Base-by-base conservation (phyloP, 64 coral and sea anemone genomes). In the Montipora foliosa region DNA sequence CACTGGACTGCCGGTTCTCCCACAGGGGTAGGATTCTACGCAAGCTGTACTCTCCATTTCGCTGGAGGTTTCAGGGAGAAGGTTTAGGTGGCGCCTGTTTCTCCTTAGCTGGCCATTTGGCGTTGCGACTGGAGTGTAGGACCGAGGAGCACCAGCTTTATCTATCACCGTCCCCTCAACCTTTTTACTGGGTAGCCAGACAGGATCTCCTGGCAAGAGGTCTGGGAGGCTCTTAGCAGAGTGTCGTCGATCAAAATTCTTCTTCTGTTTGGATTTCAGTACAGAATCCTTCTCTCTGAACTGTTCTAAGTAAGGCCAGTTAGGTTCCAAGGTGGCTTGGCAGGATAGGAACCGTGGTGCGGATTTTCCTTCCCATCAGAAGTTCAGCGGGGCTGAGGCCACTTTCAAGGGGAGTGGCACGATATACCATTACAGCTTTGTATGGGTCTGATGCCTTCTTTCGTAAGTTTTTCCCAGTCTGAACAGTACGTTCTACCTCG, bases 351-450 rank as follows among this genome's bases (percentile, higher is more conserved):
- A 55, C 52, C 52, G 52, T 55, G 52, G 5, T 55, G 52, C 52
- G 52, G 52, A 55, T 55, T 55, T 55, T 55, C 52, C 1, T 55
- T 55, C 5, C 52, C 52, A 55, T 79, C 13, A 79, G 13, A 49
- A 79, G 15, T 79, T 79, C 47, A 3, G 77, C 0, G 1, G 77
- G 77, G 77, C 77, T 79, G 48, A 14, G 15, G 9, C 77, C 47
- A 16, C 13, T 49, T 79, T 79, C 77, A 49, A 79, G 48, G 77
- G 5, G 24, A 24, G 77, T 79, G 45, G 77, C 45, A 79, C 13
- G 77, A 20, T 79, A 79, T 79, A 49, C 77, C 77, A 79, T 17
- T n/a, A 79, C 45, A 15, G 77, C 47, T 79, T 19, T 51, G 77
- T 79, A 52, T 4, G 46, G 77, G 19, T 80, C 78, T 49, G 52